Conservation (phyloP, 2,888 invertebrate genomes). For the Zelleria hepariella region DNA sequence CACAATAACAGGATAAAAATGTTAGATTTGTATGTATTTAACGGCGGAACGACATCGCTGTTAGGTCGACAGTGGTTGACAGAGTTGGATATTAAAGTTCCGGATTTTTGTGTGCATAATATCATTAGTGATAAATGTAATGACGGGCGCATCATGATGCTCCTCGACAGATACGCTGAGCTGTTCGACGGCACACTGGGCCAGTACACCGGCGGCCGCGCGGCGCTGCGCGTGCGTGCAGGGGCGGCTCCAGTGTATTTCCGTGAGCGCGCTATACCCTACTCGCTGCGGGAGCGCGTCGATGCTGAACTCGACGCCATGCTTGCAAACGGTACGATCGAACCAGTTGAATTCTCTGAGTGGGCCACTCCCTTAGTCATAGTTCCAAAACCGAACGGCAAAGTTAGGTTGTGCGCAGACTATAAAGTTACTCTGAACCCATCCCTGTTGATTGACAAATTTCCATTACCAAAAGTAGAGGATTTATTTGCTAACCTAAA, state of each 20-base stretch:
- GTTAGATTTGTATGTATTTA: no score
- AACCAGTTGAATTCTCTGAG: constrained; percentile 3
- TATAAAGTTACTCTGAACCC: constrained; percentile 5
- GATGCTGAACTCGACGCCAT: constrained; percentile 5
- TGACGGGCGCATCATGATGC: no score
- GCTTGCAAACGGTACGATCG: neutral
- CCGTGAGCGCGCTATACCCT: constrained; percentile 1
- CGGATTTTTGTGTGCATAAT: no score
- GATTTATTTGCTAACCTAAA: constrained; percentile 1
- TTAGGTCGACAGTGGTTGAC: no score
- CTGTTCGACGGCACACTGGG: constrained; percentile 3
- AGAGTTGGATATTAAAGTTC: no score
- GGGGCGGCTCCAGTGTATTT: constrained; percentile 4
- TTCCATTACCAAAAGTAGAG: constrained; percentile 6
- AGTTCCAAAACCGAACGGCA: constrained; percentile 10
- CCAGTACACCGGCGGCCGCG: constrained; percentile 5
- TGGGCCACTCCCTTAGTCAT: constrained; percentile 13
- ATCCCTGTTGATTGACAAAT: neutral
- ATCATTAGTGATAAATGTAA: no score
- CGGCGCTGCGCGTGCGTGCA: constrained; percentile 1
- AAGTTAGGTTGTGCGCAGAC: constrained; percentile 4
- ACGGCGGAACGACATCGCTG: no score
- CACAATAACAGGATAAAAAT: no score
- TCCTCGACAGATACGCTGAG: constrained; percentile 3
- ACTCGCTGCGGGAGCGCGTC: constrained; percentile 5